Base-by-base conservation (phyloP, 2,888 invertebrate species). In the Frankliniella intonsa region DNA sequence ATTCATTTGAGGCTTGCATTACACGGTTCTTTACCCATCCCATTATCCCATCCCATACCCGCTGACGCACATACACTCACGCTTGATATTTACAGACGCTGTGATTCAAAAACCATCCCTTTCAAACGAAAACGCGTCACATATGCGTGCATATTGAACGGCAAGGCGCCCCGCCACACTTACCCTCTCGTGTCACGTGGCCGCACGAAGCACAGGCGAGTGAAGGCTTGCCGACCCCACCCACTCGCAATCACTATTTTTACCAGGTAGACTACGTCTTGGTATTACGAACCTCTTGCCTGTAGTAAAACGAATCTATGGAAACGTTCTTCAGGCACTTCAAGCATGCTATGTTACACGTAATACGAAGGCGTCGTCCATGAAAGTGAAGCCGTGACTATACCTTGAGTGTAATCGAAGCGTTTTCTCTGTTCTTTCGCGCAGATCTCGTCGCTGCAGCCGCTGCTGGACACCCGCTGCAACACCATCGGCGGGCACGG, bases 391-490 rank as follows among this genome's bases (percentile, higher is more conserved):
- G 38, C 38, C 38, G 38, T 38, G 38, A 2, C 38, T 5, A n/a
- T n/a, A 38, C 38, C 38, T 38, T 5, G 38, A 12, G 62, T 62
- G 8, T 17, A 62, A 62, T 12, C 62, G 14, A 62, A 7, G 17
- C 17, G 38, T 38, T 38, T n/a, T 14, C 62, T 62, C 55, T 62
- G 11, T 62, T 8, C 62, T 62, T 7, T 3, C 62, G 17, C 25
- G 11, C 69, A 76, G 69, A 76, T 76, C 9, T 76, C 69, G 25
- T 76, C 69, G 69, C 69, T 76, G 69, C 69, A 76, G 69, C 69
- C 69, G 22, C 25, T 76, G 69, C 69, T 76, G 69, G 69, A 76
- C 22, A 76, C 69, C 12, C 69, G 69, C 11, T 76, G 69, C 69
- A 76, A 76, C 69, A 76, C 69, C 2, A 76, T 76, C 25, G 69